These are phyloP conservation scores for Metopia argyrocephala DNA, from an alignment of 2,888 invertebrate species.

Conservation along the genomic window DNA sequence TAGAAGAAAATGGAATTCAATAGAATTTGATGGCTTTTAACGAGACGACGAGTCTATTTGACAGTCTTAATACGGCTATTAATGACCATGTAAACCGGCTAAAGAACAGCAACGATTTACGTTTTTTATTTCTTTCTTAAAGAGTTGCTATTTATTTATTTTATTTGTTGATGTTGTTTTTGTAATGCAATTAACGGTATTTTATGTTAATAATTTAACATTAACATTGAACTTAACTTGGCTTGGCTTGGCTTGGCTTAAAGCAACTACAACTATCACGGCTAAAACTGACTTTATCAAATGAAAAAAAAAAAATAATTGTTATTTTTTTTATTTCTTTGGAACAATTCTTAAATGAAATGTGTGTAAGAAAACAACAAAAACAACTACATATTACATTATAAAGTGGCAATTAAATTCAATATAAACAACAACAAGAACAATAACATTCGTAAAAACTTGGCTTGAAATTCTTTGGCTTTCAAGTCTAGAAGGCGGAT, in stretches of 20 bases:
- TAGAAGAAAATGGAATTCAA: neutral
- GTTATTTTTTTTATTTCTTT: too few relatives aligned
- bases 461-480: slow-evolving; percentile 19
- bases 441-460: slow-evolving; percentile 4
- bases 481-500: slow-evolving; percentile 49
- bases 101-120: slow-evolving; percentile 32
- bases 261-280: slow-evolving; percentile 21
- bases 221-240: slow-evolving; percentile 76
- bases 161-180: slow-evolving; percentile 6
- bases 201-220: slow-evolving; percentile 76
- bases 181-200: slow-evolving; percentile 74
- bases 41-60: too few relatives aligned
- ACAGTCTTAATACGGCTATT: too few relatives aligned
- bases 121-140: slow-evolving; percentile 2
- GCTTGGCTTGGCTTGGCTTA: too few relatives aligned
- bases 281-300: slow-evolving; percentile 43
- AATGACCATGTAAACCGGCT: too few relatives aligned
- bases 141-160: too few relatives aligned
- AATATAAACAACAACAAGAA: slow-evolving; percentile 23
- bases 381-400: too few relatives aligned
- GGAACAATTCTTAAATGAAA: too few relatives aligned
- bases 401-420: slow-evolving; percentile 45
- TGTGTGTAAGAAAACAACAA: neutral
- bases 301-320: too few relatives aligned
- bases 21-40: slow-evolving; percentile 7